These are phyloP conservation scores for Notarius lentiginosus DNA, from an alignment of 2,113 vertebrate genomes.

Conservation along the genomic window DNA sequence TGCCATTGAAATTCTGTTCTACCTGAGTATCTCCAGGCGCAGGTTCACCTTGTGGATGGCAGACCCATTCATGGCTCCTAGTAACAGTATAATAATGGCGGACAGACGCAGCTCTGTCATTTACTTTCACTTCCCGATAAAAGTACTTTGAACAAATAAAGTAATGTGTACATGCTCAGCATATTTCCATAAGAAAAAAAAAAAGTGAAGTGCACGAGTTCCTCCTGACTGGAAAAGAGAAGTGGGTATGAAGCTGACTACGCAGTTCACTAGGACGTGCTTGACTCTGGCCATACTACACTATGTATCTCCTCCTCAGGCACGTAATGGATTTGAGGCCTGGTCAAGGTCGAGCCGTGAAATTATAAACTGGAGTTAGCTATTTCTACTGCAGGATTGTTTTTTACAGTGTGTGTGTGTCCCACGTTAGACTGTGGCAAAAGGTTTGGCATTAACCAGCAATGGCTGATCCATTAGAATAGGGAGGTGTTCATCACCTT, in stretches of 20 bases:
- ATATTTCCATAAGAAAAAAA: slow-evolving; percentile 25
- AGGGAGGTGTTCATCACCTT: slow-evolving; percentile 56
- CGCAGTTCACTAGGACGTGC: slow-evolving; percentile 51
- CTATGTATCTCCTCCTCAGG: slow-evolving; percentile 37
- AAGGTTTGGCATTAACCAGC: slow-evolving; percentile 69
- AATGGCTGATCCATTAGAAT: slow-evolving; percentile 73
- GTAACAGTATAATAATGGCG: slow-evolving; percentile 24
- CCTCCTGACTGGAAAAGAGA: slow-evolving; percentile 62
- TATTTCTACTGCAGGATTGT: slow-evolving; percentile 52
- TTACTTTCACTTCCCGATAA: slow-evolving; percentile 69
- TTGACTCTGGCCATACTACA: slow-evolving; percentile 40
- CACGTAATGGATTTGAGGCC: slow-evolving; percentile 44
- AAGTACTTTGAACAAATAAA: slow-evolving; percentile 50
- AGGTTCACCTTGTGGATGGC: background rate
- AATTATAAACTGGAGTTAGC: slow-evolving; percentile 63
- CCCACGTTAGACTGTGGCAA: slow-evolving; percentile 35
- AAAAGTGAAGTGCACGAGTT: slow-evolving; percentile 65
- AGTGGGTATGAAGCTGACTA: slow-evolving; percentile 54
- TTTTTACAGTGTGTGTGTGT: slow-evolving; percentile 5
- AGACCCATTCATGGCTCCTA: slow-evolving; percentile 6
- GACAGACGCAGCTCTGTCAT: slow-evolving; percentile 25
- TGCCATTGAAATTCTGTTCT: slow-evolving; percentile 10
- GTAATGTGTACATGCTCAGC: slow-evolving; percentile 13
- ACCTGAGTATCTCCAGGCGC: slow-evolving; percentile 32
- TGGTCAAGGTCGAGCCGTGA: slow-evolving; percentile 58